phyloP scores from a whole-genome alignment of 2,113 vertebrate species.

The Bos taurus region DNA sequence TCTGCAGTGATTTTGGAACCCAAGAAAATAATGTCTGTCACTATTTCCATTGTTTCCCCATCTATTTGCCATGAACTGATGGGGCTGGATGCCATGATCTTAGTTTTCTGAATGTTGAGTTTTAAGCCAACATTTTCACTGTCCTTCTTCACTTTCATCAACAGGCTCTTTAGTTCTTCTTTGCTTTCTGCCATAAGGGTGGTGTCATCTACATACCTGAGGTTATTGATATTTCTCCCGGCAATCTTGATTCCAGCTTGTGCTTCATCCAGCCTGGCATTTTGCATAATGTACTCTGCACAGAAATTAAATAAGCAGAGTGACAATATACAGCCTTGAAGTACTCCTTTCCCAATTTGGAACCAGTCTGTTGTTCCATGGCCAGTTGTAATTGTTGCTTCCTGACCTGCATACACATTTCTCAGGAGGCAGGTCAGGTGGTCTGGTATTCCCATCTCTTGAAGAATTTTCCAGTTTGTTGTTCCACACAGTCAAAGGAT shows the following conservation, averaged over 20 bases:
- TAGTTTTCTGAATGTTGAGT: not conserved
- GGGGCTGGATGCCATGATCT: not conserved
- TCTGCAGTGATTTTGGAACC: not conserved
- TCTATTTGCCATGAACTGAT: not conserved
- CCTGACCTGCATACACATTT: not conserved
- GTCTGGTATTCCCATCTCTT: not conserved
- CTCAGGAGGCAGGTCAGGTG: not conserved
- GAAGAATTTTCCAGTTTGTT: not conserved
- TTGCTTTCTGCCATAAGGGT: not conserved
- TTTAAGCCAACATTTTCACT: not conserved
- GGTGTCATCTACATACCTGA: not conserved
- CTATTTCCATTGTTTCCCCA: not conserved
- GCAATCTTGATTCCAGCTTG: not conserved
- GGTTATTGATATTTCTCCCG: rapidly evolving
- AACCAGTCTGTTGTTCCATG: not conserved
- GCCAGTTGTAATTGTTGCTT: not conserved
- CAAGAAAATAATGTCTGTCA: not conserved
- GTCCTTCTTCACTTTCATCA: not conserved
- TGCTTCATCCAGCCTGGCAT: not conserved
- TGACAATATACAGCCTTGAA: not conserved
- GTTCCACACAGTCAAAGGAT: not conserved
- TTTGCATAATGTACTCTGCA: not conserved
- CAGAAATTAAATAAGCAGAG: not conserved
- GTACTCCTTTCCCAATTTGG: not conserved
- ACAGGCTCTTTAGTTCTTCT: not conserved